phyloP scores from a whole-genome alignment of 2,888 invertebrate species.

The Yponomeuta sedellus region DNA sequence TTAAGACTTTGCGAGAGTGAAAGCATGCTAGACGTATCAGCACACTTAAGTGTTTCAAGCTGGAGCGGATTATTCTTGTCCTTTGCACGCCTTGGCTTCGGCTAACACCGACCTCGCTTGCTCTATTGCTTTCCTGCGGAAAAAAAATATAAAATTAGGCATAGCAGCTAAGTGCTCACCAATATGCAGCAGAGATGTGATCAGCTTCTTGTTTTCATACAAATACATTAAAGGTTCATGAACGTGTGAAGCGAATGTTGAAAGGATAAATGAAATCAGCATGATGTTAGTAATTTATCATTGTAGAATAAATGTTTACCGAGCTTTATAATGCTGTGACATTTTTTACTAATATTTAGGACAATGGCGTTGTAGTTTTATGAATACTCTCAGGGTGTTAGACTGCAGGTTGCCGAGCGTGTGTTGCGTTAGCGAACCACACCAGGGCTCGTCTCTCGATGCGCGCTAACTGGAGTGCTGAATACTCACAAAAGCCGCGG shows the following conservation, averaged over 20 bases:
- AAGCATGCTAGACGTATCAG: too few relatives aligned
- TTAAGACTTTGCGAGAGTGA: too few relatives aligned
- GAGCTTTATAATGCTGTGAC: too few relatives aligned
- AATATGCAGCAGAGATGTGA: neutral
- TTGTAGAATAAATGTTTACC: too few relatives aligned
- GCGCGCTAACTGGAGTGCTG: constrained; percentile 19
- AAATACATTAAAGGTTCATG: too few relatives aligned
- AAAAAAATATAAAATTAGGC: constrained; percentile 12
- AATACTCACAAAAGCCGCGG: neutral
- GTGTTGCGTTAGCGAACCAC: constrained; percentile 57
- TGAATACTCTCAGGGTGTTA: too few relatives aligned
- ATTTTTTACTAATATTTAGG: too few relatives aligned
- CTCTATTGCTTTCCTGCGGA: constrained; percentile 59
- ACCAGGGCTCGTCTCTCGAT: constrained; percentile 36
- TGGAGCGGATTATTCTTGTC: neutral
- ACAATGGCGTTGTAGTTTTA: too few relatives aligned
- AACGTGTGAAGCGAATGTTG: too few relatives aligned
- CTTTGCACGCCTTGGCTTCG: constrained; percentile 41
- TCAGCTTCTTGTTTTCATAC: too few relatives aligned
- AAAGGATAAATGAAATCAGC: too few relatives aligned
- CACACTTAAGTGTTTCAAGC: neutral
- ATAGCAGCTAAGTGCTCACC: neutral
- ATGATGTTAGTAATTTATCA: too few relatives aligned
- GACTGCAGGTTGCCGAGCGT: constrained; percentile 50
- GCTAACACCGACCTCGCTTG: constrained; percentile 55